Evolutionary conservation across 2,797 vertebrate species (phyloP).

Genomic region (Mustela erminea): DNA sequence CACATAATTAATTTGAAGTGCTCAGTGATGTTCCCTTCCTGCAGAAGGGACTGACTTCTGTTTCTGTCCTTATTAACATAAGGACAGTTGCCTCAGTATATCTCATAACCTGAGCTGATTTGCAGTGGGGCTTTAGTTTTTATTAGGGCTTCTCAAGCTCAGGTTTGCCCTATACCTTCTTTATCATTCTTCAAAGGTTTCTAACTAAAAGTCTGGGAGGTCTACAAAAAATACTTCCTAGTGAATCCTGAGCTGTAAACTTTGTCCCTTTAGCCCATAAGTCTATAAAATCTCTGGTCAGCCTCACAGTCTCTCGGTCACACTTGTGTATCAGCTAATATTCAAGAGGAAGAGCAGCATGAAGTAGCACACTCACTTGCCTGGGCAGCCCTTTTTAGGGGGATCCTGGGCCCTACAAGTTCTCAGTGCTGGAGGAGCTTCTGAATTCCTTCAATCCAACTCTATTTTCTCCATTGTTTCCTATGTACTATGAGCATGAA

Average conservation of each 20-base stretch:
- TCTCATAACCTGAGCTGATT: background rate
- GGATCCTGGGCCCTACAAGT: rapidly evolving
- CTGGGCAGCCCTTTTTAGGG: background rate
- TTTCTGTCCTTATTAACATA: background rate
- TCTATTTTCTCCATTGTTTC: background rate
- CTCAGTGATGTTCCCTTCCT: background rate
- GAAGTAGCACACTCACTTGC: background rate
- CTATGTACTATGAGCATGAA: background rate
- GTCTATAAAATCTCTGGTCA: background rate
- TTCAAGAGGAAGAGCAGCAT: background rate
- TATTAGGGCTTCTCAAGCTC: background rate
- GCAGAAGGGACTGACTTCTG: background rate
- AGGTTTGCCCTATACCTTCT: background rate
- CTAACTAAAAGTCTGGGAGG: background rate
- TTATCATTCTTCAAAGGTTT: background rate
- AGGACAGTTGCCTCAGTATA: background rate
- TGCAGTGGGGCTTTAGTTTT: background rate
- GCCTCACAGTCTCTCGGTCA: background rate
- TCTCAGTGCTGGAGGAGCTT: background rate
- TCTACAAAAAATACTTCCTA: background rate
- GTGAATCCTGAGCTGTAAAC: background rate
- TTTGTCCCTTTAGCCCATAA: background rate
- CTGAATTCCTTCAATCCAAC: background rate
- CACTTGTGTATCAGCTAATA: background rate
- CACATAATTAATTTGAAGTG: background rate